Evolutionary conservation across 2,888 invertebrate species (phyloP).

Genomic region (Tinea semifulvella): DNA sequence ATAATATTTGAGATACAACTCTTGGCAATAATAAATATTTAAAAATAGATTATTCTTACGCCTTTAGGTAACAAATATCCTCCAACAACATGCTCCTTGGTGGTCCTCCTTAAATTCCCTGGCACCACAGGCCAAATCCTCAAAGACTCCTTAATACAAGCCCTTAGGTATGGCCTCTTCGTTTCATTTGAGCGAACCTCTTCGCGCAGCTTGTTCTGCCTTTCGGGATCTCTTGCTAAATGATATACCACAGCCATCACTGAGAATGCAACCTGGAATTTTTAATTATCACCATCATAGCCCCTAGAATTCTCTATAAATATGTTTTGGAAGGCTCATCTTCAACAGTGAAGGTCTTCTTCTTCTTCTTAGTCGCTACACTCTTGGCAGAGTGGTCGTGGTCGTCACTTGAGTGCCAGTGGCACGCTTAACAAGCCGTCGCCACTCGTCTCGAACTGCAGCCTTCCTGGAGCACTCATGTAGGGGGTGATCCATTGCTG

Average conservation of each 20-base stretch:
- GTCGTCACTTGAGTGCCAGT: no score
- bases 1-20: no score
- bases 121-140: constrained; percentile 49
- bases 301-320: no score
- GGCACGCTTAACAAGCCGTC: no score
- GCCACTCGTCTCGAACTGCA: no score
- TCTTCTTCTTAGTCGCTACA: no score
- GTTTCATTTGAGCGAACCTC: constrained; percentile 35
- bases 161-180: constrained; percentile 60
- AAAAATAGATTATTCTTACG: constrained; percentile 29
- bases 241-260: constrained; percentile 56
- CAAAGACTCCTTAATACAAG: constrained; percentile 71
- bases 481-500: no score
- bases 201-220: constrained; percentile 56
- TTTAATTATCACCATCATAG: no score
- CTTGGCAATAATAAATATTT: background rate
- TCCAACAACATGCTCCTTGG: constrained; percentile 44
- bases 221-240: constrained; percentile 58
- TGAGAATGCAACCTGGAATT: constrained; percentile 45
- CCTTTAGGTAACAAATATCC: constrained; percentile 53
- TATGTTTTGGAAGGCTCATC: no score
- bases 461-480: no score
- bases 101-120: constrained; percentile 41
- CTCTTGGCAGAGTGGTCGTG: no score
- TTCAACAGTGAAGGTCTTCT: no score